Percentiles rank a stretch among this genome's conserved stretches.
These are phyloP conservation scores for Rhinogobio ventralis DNA, from an alignment of 2,797 vertebrate genomes.

Conservation along the genomic window DNA sequence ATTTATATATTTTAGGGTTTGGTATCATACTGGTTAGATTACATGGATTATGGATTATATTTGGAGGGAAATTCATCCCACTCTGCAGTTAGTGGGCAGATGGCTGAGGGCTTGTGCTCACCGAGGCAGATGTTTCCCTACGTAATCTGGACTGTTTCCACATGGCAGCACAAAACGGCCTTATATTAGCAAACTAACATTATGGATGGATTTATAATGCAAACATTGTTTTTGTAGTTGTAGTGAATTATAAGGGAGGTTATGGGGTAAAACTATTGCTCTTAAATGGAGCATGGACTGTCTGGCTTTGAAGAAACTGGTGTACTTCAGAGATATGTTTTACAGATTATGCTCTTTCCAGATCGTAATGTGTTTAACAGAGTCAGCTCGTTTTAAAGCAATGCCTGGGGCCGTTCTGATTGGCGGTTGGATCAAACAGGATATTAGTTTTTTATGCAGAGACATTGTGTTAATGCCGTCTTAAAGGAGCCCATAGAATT, in stretches of 20 bases:
- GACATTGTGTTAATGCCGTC: constrained; percentile 21
- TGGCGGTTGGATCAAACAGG: constrained; percentile 34
- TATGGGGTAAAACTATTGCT: constrained; percentile 10
- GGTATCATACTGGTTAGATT: constrained; percentile 21
- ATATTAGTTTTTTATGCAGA: constrained; percentile 38
- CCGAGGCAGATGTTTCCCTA: constrained; percentile 34
- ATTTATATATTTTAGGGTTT: neutral
- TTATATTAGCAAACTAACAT: constrained; percentile 20
- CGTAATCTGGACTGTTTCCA: constrained; percentile 18
- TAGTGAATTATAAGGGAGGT: constrained; percentile 18
- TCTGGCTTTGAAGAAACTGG: constrained; percentile 19
- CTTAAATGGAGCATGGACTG: constrained; percentile 16
- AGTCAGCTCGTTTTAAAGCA: constrained; percentile 20
- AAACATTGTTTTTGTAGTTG: constrained; percentile 17
- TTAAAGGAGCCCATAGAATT: neutral
- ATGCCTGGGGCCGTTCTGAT: constrained; percentile 18
- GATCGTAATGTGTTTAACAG: constrained; percentile 52
- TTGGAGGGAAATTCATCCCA: constrained; percentile 35
- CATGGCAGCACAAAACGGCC: neutral
- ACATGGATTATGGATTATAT: constrained; percentile 42
- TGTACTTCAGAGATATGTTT: constrained; percentile 39
- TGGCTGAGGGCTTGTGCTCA: constrained; percentile 36
- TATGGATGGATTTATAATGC: constrained; percentile 28
- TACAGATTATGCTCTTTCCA: constrained; percentile 39
- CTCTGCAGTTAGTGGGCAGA: constrained; percentile 27